A percentile compares a stretch with the other conserved stretches of the same genome.
phyloP scores from a whole-genome alignment of 2,113 vertebrate genomes.

The Nesospiza acunhae region DNA sequence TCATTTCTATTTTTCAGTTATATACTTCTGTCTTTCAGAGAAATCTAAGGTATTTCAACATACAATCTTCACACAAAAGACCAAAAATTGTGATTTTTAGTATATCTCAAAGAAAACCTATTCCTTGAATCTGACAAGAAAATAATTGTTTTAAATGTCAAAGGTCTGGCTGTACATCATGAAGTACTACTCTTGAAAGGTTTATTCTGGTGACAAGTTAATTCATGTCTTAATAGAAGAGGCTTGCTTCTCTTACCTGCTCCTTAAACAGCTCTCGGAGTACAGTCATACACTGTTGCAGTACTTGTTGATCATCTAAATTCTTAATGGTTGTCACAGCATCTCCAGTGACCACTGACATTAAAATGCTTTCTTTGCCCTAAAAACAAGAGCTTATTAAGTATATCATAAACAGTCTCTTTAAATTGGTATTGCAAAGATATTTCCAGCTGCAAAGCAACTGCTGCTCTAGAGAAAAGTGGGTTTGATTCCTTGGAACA shows the following conservation, averaged over 20 bases:
- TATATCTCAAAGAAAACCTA: background rate
- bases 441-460: background rate
- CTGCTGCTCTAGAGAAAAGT: background rate
- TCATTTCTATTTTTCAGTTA: background rate
- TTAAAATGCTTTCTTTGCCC: slow-evolving; percentile 90
- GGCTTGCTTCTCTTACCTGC: slow-evolving; percentile 78
- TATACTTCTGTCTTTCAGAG: background rate
- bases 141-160: background rate
- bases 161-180: background rate
- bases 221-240: background rate
- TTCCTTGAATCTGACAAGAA: background rate
- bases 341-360: slow-evolving; percentile 93
- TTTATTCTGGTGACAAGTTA: background rate
- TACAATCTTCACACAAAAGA: background rate
- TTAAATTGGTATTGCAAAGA: background rate
- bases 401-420: background rate
- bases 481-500: background rate
- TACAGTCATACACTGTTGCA: slow-evolving; percentile 86
- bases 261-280: slow-evolving; percentile 92
- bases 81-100: background rate
- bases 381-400: slow-evolving; percentile 37
- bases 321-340: slow-evolving; percentile 80
- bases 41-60: background rate
- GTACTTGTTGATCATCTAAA: slow-evolving; percentile 88
- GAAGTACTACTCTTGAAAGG: background rate